These are phyloP conservation scores for Erinaceus europaeus DNA, from an alignment of 2,113 vertebrate genomes.

Conservation along the genomic window DNA sequence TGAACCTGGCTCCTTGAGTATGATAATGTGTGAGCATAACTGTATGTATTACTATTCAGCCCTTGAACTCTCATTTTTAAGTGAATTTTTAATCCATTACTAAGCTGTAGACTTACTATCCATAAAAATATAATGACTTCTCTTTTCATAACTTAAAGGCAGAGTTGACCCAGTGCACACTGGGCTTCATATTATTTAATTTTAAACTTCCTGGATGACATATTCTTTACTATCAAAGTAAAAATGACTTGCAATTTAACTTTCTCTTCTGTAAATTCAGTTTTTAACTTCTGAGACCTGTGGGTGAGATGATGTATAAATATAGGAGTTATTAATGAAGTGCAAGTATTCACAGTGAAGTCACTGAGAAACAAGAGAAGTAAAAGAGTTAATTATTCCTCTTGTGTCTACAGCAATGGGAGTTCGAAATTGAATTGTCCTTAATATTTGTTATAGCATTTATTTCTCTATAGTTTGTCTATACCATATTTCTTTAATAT, in stretches of 20 bases:
- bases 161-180: neutral
- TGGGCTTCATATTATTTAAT: neutral
- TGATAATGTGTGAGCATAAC: too few relatives aligned
- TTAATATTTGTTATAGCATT: neutral
- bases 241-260: neutral
- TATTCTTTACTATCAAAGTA: neutral
- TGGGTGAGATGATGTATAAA: neutral
- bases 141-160: neutral
- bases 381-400: neutral
- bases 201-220: neutral
- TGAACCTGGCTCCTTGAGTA: too few relatives aligned
- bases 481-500: too few relatives aligned
- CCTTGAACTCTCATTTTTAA: too few relatives aligned
- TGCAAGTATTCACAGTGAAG: neutral
- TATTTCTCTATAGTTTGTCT: neutral
- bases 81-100: too few relatives aligned
- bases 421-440: neutral
- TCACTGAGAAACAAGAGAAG: neutral
- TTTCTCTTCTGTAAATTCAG: neutral
- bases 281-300: neutral
- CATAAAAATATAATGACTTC: neutral
- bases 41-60: too few relatives aligned
- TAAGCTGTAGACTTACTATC: too few relatives aligned
- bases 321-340: neutral
- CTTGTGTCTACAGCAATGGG: neutral